A percentile compares a stretch with the other conserved stretches of the same genome.
phyloP scores from a whole-genome alignment of 2,797 vertebrate species.

The Sebastes cheni region DNA sequence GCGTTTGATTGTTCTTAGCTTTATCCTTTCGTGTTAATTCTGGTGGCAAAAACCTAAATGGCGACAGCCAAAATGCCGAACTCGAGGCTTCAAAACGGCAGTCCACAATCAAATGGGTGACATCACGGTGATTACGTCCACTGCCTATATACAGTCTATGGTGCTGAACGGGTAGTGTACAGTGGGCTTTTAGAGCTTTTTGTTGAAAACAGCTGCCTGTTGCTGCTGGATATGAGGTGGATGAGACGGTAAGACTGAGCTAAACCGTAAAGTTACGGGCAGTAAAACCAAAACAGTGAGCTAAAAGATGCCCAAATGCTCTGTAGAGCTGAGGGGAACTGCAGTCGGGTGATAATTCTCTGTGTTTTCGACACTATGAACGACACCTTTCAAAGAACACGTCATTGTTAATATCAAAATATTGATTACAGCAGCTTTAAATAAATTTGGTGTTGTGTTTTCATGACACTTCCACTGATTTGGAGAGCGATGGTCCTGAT shows the following conservation, averaged over 20 bases:
- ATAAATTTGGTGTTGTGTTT: neutral
- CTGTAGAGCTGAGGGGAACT: neutral
- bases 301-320: neutral
- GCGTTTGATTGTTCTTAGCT: too few relatives aligned
- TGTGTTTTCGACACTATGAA: neutral
- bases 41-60: too few relatives aligned
- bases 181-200: neutral
- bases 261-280: neutral
- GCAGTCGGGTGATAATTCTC: neutral
- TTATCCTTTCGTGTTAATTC: too few relatives aligned
- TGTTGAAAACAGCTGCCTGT: neutral
- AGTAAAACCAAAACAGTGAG: neutral
- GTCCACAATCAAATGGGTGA: too few relatives aligned
- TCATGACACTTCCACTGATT: neutral
- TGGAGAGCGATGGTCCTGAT: neutral
- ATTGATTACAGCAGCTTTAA: neutral
- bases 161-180: neutral
- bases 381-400: neutral
- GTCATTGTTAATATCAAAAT: neutral
- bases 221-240: neutral
- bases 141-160: too few relatives aligned
- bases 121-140: too few relatives aligned
- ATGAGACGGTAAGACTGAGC: neutral
- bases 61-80: too few relatives aligned
- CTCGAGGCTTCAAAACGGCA: too few relatives aligned